Base-by-base conservation (phyloP, 2,113 vertebrate species). In the Gnathochromis pfefferi region DNA sequence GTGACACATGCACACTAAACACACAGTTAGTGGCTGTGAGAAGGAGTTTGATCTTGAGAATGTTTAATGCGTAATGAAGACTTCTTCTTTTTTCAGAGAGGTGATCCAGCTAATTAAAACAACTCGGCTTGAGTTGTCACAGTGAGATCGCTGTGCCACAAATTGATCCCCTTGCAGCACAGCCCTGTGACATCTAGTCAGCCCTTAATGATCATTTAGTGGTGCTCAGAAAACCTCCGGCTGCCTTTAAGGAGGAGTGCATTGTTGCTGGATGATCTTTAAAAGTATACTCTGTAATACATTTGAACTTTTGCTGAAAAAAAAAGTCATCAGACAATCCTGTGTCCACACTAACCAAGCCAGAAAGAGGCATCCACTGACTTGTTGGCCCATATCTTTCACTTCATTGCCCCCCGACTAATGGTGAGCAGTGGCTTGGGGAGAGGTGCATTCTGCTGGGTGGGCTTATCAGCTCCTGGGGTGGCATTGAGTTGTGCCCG, bases 401-500 rank as follows among this genome's bases (percentile, higher is more conserved):
- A 85, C 87, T 92, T 88, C 68, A 78, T 33, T 38, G 84, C 87
- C 90, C 88, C 89, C 85, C 88, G 90, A 93, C 94, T 94, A 95
- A 96, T 95, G 95, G 93, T 89, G 84, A 89, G 81, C 89, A 89
- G 93, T 88, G 83, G 31, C 40, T 65, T 14, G 58, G 85, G 80
- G 80, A 78, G 88, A 87, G 91, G 85, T 83, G 85, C 80, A 60
- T 86, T 92, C 87, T 42, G 60, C 88, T 92, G 95, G 95, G 94
- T 96, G 96, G 95, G 93, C 95, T 92, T 90, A 88, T 94, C 91
- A 89, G 85, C 89, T 91, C 93, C 93, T 82, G 92, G 55, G 83
- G 94, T 83, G 92, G 83, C 88, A 91, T 94, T 96, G 93, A 97
- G 95, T 92, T 81, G 88, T 92, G 88, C 85, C 91, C 91, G 84